phyloP scores from a whole-genome alignment of 2,888 invertebrate species.

The Mayetiola destructor region DNA sequence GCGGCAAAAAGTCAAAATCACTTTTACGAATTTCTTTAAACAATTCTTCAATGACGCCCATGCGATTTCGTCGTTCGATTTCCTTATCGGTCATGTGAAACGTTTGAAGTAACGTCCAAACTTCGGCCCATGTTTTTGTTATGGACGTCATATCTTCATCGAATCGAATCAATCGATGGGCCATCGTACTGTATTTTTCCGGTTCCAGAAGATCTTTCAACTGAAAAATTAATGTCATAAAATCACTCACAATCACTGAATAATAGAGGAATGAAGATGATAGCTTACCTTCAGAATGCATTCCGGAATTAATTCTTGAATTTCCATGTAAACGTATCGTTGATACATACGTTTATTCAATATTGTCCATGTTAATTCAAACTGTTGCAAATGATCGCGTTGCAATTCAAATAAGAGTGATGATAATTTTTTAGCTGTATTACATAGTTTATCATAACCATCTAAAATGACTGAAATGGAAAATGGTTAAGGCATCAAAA shows the following conservation, averaged over 20 bases:
- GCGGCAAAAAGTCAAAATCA: conserved; percentile 1
- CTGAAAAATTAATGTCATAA: conserved; percentile 17
- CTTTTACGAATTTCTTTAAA: neutral
- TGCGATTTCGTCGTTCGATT: conserved; percentile 28
- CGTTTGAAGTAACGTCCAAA: conserved; percentile 32
- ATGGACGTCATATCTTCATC: conserved; percentile 45
- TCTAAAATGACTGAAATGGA: conserved; percentile 41
- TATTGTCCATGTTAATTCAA: conserved; percentile 51
- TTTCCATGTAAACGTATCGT: conserved; percentile 36
- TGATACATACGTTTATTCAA: conserved; percentile 55
- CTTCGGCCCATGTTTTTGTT: conserved; percentile 40
- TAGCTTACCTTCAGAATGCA: conserved; percentile 39
- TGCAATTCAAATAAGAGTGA: conserved; percentile 47
- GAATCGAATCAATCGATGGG: conserved; percentile 41
- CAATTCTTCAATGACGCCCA: conserved; percentile 25
- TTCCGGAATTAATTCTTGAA: conserved; percentile 41
- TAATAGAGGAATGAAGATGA: neutral
- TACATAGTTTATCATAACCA: conserved; percentile 47
- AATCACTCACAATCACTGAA: neutral
- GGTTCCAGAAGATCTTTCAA: conserved; percentile 30
- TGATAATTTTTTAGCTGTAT: conserved; percentile 44
- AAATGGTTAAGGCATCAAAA: conserved; percentile 12
- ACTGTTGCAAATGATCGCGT: conserved; percentile 45
- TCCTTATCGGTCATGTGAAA: conserved; percentile 31
- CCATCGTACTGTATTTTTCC: conserved; percentile 30